A percentile compares a stretch with the other conserved stretches of the same genome.
These are phyloP conservation scores for Muntiacus muntjak DNA, from an alignment of 2,113 vertebrate species.

Conservation along the genomic window DNA sequence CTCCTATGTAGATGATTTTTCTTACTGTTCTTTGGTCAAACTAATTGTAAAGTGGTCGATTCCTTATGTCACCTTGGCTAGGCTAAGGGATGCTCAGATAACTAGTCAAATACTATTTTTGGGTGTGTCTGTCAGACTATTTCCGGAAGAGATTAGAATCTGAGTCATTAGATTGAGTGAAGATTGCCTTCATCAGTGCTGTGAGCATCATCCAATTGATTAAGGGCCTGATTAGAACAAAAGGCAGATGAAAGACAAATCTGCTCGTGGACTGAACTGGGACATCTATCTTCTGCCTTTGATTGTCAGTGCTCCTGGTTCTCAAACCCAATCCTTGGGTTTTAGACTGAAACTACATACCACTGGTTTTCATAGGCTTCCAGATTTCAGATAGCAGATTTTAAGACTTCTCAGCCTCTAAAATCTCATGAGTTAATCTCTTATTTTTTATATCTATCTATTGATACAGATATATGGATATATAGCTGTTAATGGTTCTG, in stretches of 20 bases:
- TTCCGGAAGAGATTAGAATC: neutral
- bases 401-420: neutral
- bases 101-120: neutral
- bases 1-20: neutral
- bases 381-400: neutral
- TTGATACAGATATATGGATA: neutral
- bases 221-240: neutral
- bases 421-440: neutral
- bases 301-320: neutral
- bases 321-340: neutral
- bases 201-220: neutral
- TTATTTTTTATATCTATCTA: neutral
- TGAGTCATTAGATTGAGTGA: neutral
- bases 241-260: neutral
- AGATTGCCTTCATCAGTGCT: neutral
- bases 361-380: neutral
- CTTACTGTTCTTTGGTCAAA: neutral
- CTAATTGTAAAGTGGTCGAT: neutral
- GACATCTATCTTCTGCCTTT: neutral
- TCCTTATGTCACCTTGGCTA: neutral
- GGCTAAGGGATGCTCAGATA: neutral
- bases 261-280: neutral
- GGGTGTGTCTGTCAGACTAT: neutral
- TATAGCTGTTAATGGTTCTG: neutral
- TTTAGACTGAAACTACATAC: neutral